Percentiles rank a stretch among this genome's conserved stretches.
phyloP scores from a whole-genome alignment of 1,140 invertebrate species.

The Phthorimaea operculella region DNA sequence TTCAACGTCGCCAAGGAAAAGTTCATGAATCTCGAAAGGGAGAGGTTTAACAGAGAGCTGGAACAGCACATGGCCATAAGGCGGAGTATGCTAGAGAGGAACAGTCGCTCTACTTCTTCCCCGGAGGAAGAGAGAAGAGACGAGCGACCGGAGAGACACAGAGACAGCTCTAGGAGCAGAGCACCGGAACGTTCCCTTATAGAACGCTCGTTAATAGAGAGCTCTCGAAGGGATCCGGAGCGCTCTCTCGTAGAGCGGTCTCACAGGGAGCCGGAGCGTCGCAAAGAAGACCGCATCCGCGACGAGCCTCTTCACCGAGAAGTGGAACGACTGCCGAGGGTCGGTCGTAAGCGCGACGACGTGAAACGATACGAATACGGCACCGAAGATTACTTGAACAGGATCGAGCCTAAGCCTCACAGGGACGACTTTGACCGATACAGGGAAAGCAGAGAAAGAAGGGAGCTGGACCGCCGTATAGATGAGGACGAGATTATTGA shows the following conservation, averaged over 20 bases:
- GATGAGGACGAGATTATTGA: conserved; percentile 63
- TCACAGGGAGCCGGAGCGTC: conserved; percentile 49
- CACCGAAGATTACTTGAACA: conserved; percentile 52
- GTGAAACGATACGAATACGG: conserved; percentile 52
- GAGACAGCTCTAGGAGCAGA: conserved; percentile 35
- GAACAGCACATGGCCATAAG: conserved; percentile 63
- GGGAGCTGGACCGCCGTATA: conserved; percentile 51
- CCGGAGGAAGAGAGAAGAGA: conserved; percentile 60
- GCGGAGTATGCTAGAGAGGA: conserved; percentile 60
- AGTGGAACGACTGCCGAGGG: conserved; percentile 55
- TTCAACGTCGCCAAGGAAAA: conserved; percentile 88
- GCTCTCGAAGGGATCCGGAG: conserved; percentile 53
- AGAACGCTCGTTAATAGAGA: conserved; percentile 35
- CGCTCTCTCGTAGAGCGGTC: conserved; percentile 54
- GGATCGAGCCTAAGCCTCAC: conserved; percentile 49
- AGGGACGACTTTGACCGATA: conserved; percentile 51
- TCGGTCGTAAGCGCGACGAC: conserved; percentile 53
- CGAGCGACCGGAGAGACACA: conserved; percentile 56
- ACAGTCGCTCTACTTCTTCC: conserved; percentile 64
- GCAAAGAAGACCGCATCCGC: conserved; percentile 47
- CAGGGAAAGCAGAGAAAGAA: conserved; percentile 45
- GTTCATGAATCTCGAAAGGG: conserved; percentile 80
- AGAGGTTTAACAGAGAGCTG: conserved; percentile 70
- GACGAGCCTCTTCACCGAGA: conserved; percentile 47
- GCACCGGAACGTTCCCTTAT: conserved; percentile 55